Base-by-base conservation (phyloP, 2,888 invertebrate species). In the Caenorhabditis zanzibari region DNA sequence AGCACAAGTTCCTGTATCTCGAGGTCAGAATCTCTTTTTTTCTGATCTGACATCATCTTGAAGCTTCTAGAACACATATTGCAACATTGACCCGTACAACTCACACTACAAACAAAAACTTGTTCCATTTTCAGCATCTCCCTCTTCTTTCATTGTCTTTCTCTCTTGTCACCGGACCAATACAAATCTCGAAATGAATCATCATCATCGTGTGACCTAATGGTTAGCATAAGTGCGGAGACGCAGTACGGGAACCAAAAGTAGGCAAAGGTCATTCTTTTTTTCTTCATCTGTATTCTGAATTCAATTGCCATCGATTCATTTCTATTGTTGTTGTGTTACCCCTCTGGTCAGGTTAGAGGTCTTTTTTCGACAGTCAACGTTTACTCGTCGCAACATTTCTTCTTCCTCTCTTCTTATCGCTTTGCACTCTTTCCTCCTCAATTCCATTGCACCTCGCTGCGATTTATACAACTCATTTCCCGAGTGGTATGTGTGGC, bases 281-380 rank as follows among this genome's bases (percentile, higher is more conserved):
- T n/a, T 38, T 38, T 38, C 38, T 44, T 41, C 41, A 3, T 32
- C n/a, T 54, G 26, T 61, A 41, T 38, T 38, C 38, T 44, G 26
- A 44, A 24, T 61, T 77, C 41, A 77, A 77, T 79, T 71, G 77
- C 22, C 76, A 76, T 69, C 63, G 63, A 69, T 77, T 77, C 68
- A 41, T 47, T 61, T 54, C 69, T 44, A 56, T 79, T 79, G 71
- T 79, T 79, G 64, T 54, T 10, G 14, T 54, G 12, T 5, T n/a
- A 47, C 19, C 19, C 19, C 54, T 19, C 14, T 59, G 68, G 19
- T 68, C 44, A 54, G 47, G 56, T 66, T 41, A 24, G 38, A 38
- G 9, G 24, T 63, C n/a, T n/a, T 28, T 44, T n/a, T 49, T 52
- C 24, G 5, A 22, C 52, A 32, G 32, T 38, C 38, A 2, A 10